Percentiles rank a stretch among this genome's conserved stretches.
phyloP scores from a whole-genome alignment of 2,888 invertebrate species.

The Habrosyne pyritoides region DNA sequence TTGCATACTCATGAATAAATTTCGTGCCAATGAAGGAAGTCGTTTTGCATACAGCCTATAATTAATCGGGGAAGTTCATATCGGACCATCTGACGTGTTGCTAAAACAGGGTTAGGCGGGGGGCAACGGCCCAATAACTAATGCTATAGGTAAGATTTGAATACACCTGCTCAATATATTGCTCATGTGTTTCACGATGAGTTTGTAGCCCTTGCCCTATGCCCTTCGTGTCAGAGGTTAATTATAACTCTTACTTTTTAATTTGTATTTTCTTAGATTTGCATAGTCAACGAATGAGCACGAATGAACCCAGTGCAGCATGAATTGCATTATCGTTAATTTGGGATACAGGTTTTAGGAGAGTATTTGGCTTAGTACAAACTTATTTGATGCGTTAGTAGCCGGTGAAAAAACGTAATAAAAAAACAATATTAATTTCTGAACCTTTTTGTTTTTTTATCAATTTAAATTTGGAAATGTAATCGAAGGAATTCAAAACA shows the following conservation, averaged over 20 bases:
- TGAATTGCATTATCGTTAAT: neutral
- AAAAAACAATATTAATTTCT: too few relatives aligned
- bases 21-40: slow-evolving; percentile 24
- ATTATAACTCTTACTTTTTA: too few relatives aligned
- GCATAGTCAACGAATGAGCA: neutral
- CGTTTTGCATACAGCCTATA: slow-evolving; percentile 38
- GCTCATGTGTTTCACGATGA: too few relatives aligned
- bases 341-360: neutral
- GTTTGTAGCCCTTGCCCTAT: too few relatives aligned
- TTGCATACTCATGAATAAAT: slow-evolving; percentile 35
- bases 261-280: too few relatives aligned
- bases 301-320: neutral
- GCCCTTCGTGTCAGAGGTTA: too few relatives aligned
- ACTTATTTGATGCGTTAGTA: too few relatives aligned
- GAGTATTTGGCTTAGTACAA: too few relatives aligned
- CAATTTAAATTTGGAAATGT: too few relatives aligned
- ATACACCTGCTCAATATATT: neutral
- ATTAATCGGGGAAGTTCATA: slow-evolving; percentile 47
- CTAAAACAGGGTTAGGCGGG: slow-evolving; percentile 24
- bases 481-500: too few relatives aligned
- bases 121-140: neutral
- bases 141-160: neutral
- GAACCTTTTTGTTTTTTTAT: too few relatives aligned
- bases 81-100: slow-evolving; percentile 40
- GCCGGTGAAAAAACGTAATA: too few relatives aligned